Conservation (phyloP, 2,888 invertebrate species). For the Tortricodes alternella region DNA sequence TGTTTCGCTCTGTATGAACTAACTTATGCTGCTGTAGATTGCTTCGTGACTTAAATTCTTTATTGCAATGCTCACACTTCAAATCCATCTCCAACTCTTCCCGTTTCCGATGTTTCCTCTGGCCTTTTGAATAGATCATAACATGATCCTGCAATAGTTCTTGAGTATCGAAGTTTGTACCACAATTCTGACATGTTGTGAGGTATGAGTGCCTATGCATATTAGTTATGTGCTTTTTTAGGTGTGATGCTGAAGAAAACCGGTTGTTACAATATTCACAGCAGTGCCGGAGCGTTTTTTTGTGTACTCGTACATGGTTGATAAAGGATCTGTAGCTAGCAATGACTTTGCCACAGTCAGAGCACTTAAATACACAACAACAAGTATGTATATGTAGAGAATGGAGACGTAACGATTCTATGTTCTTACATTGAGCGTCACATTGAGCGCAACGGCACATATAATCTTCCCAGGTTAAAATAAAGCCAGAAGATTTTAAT, state of each 20-base stretch:
- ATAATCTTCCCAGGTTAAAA: slow-evolving; percentile 64
- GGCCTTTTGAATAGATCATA: slow-evolving; percentile 51
- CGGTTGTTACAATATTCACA: slow-evolving; percentile 68
- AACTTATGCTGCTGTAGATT: slow-evolving; percentile 67
- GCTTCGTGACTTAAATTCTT: slow-evolving; percentile 67
- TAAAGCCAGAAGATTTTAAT: slow-evolving; percentile 38
- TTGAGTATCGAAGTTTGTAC: slow-evolving; percentile 54
- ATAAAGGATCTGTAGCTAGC: slow-evolving; percentile 58
- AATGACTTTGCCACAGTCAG: slow-evolving; percentile 62
- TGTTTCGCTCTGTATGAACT: slow-evolving; percentile 70
- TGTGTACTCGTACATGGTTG: slow-evolving; percentile 64
- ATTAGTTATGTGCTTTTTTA: slow-evolving; percentile 57
- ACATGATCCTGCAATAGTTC: slow-evolving; percentile 65
- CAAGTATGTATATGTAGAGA: slow-evolving; percentile 64
- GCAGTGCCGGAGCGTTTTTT: slow-evolving; percentile 58
- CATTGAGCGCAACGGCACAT: slow-evolving; percentile 68
- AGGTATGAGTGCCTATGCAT: slow-evolving; percentile 45
- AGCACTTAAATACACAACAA: slow-evolving; percentile 69
- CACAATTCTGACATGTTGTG: slow-evolving; percentile 61
- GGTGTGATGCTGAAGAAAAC: slow-evolving; percentile 47
- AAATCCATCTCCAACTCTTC: slow-evolving; percentile 48
- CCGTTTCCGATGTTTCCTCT: slow-evolving; percentile 47
- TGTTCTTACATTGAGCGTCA: slow-evolving; percentile 68
- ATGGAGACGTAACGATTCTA: slow-evolving; percentile 63
- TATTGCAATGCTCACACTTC: slow-evolving; percentile 66